These are phyloP conservation scores for Thera obeliscata DNA, from an alignment of 2,888 invertebrate species.

Conservation along the genomic window DNA sequence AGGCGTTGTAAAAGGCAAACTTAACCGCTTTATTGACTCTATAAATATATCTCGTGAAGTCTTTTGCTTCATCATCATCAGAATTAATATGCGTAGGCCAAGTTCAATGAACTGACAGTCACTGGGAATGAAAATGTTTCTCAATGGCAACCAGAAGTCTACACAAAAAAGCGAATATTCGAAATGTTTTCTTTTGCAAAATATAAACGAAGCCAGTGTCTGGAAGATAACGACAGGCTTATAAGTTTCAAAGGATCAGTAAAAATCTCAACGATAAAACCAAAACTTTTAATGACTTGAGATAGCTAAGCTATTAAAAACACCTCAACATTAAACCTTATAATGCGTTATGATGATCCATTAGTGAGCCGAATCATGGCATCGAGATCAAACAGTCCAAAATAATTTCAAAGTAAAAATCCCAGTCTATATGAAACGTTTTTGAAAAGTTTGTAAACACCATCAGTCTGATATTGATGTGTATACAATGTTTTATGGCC, in stretches of 20 bases:
- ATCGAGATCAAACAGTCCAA: slow-evolving; percentile 71
- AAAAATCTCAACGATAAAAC: slow-evolving; percentile 1
- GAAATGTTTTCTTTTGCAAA: no score
- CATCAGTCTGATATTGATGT: slow-evolving; percentile 51
- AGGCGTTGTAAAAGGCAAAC: slow-evolving; percentile 19
- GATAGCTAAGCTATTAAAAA: slow-evolving; percentile 25
- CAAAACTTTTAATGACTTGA: slow-evolving; percentile 20
- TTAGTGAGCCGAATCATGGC: slow-evolving; percentile 41
- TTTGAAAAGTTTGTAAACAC: slow-evolving; percentile 71
- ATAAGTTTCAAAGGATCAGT: background rate
- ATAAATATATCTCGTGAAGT: background rate
- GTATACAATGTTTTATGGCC: slow-evolving; percentile 55
- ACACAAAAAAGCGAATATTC: no score
- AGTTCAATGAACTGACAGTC: background rate
- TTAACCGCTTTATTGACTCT: slow-evolving; percentile 14
- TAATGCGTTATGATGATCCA: slow-evolving; percentile 58
- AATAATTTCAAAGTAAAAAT: slow-evolving; percentile 60
- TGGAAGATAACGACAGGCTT: background rate
- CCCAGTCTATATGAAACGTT: slow-evolving; percentile 62
- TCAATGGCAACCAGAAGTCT: no score
- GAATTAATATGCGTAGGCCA: no score
- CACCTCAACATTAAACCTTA: slow-evolving; percentile 43
- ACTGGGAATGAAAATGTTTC: background rate
- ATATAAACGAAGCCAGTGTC: background rate
- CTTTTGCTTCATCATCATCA: background rate